Base-by-base conservation (phyloP, 2,888 invertebrate genomes). In the Trichogramma dendrolimi region DNA sequence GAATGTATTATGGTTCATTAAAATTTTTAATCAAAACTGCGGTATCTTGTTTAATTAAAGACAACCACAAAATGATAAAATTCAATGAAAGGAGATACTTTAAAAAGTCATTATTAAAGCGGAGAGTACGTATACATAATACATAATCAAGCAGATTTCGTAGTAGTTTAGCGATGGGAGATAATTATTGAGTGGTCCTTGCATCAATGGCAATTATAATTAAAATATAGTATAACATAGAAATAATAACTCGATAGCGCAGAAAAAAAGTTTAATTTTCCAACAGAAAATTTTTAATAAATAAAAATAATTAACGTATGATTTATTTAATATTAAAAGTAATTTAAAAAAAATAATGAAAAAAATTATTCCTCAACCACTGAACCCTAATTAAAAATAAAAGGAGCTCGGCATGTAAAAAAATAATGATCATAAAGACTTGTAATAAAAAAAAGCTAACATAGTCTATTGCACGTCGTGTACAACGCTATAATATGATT, bases 171-270 rank as follows among this genome's bases (percentile, higher is more conserved):
- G 77, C 75, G 71, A 74, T 76, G 76, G 78, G 77, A 78, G 72
- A 73, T 77, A 77, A 64, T 74, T 76, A 78, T 88, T 88, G 88
- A 88, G 87, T 87, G 88, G 88, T 88, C 88, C 88, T 88, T 88
- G 87, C 86, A 85, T 81, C 77, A 80, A 82, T 82, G 77, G 27
- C 77, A 76, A 72, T 73, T 71, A 76, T 78, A 65, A 63, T 51
- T 47, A 65, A 63, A 55, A 58, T 47, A 56, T 27, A 38, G 59
- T 11, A 10, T 44, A 56, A 56, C 51, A 60, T 55, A 62, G 51
- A 61, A 27, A 27, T 27, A 27, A 27, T 27, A 27, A 27, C 27
- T 27, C 27, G 27, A 27, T 27, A 27, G 27, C 27, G 27, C 27
- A 27, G 27, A 27, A 27, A 27, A 27, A 27, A 27, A 27, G 27